phyloP scores from a whole-genome alignment of 2,113 vertebrate genomes.

The Desmodus rotundus region DNA sequence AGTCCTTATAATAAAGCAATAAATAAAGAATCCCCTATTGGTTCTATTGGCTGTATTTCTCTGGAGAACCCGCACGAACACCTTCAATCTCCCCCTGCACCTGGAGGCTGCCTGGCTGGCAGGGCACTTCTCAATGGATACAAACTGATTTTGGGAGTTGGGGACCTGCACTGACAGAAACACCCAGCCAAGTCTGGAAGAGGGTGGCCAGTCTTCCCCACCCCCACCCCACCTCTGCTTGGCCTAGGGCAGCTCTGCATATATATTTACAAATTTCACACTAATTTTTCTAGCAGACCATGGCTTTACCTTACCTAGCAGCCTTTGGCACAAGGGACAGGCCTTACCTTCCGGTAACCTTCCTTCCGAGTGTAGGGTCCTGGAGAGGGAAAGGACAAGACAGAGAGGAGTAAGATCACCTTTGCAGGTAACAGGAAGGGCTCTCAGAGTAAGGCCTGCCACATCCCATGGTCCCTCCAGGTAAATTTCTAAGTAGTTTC shows the following conservation, averaged over 20 bases:
- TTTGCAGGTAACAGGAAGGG: neutral
- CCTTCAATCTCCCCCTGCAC: neutral
- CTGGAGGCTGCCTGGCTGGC: neutral
- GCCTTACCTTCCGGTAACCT: conserved; percentile 81
- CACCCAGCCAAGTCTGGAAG: neutral
- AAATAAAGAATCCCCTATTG: neutral
- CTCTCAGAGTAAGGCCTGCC: neutral
- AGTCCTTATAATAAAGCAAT: neutral
- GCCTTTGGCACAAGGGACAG: neutral
- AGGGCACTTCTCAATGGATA: neutral
- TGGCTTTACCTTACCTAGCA: neutral
- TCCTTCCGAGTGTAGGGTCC: conserved; percentile 71
- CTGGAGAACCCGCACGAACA: neutral
- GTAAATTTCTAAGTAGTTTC: neutral
- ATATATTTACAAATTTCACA: neutral
- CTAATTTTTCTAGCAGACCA: neutral
- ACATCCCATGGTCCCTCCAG: neutral
- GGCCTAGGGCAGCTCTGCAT: neutral
- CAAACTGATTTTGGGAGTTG: neutral
- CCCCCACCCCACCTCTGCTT: neutral
- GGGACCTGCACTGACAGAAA: neutral
- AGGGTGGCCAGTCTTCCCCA: neutral
- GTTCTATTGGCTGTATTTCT: neutral
- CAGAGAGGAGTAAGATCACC: neutral
- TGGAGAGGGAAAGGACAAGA: conserved; percentile 54